Percentiles rank a stretch among this genome's conserved stretches.
These are phyloP conservation scores for Ariopsis seemanni DNA, from an alignment of 2,113 vertebrate genomes.

Conservation along the genomic window DNA sequence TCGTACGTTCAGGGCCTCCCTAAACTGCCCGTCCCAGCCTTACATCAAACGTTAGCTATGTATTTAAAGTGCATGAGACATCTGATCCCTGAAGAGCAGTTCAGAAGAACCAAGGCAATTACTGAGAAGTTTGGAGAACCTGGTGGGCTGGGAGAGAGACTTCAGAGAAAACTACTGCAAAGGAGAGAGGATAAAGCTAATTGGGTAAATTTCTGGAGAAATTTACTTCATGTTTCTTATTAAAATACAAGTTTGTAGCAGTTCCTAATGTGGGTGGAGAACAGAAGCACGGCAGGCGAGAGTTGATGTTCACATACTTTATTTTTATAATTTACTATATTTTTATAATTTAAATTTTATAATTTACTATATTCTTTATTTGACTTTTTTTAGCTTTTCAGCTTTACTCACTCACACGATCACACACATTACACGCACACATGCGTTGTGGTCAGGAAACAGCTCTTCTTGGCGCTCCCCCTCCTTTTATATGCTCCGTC, in stretches of 20 bases:
- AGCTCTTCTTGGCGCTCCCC: no score
- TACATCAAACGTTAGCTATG: conserved; percentile 83
- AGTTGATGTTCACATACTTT: no score
- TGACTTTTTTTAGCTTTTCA: no score
- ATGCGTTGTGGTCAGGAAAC: not conserved
- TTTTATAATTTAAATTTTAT: no score
- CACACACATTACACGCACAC: no score
- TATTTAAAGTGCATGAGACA: conserved; percentile 87
- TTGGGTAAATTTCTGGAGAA: conserved; percentile 78
- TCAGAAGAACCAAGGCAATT: conserved; percentile 73
- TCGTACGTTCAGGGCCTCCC: conserved; percentile 74
- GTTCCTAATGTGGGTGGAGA: no score
- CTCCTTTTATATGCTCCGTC: no score
- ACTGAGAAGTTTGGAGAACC: conserved; percentile 82
- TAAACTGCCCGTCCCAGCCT: conserved; percentile 85
- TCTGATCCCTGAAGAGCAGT: conserved; percentile 85
- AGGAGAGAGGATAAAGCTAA: conserved; percentile 79
- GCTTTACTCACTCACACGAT: no score
- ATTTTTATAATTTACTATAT: no score
- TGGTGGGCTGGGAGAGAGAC: conserved; percentile 82
- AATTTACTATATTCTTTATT: no score
- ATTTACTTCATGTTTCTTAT: not conserved
- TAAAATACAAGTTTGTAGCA: not conserved
- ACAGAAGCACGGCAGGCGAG: no score
- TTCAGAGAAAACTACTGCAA: conserved; percentile 86